Evolutionary conservation across 1,140 invertebrate genomes (phyloP).

Genomic region (Bombyx mandarina): DNA sequence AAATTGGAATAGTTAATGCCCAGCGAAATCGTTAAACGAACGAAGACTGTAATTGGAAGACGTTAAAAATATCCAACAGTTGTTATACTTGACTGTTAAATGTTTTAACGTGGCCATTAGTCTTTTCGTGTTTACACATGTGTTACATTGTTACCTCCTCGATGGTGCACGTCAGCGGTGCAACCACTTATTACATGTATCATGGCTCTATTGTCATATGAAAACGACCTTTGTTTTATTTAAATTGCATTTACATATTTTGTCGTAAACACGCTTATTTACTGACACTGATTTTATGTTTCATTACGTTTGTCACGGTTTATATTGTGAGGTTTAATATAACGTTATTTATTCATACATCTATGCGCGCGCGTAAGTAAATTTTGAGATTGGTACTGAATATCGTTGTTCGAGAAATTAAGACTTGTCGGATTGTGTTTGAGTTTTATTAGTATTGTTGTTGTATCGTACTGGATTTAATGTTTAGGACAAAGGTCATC

Average conservation of each 20-base stretch:
- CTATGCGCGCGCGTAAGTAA: too few relatives aligned
- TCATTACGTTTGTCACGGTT: background rate
- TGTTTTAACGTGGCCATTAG: constrained; percentile 59
- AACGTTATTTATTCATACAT: too few relatives aligned
- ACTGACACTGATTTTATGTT: background rate
- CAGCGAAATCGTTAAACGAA: constrained; percentile 59
- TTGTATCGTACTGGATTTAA: too few relatives aligned
- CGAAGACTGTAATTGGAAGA: constrained; percentile 65
- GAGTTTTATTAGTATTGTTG: too few relatives aligned
- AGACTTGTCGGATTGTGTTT: too few relatives aligned
- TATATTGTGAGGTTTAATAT: too few relatives aligned
- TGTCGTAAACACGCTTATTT: constrained; percentile 4
- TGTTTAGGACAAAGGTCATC: too few relatives aligned
- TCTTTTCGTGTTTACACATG: constrained; percentile 49
- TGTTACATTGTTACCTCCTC: constrained; percentile 43
- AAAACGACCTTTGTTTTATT: constrained; percentile 6
- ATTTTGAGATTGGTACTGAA: too few relatives aligned
- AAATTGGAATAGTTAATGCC: constrained; percentile 65
- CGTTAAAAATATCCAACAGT: constrained; percentile 59
- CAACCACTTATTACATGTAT: constrained; percentile 15
- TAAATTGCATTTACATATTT: constrained; percentile 11
- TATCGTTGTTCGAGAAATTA: too few relatives aligned
- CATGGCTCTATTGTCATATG: constrained; percentile 8
- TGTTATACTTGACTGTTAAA: constrained; percentile 65
- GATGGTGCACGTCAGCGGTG: constrained; percentile 13